These are phyloP conservation scores for Poecile montanus DNA, from an alignment of 2,797 vertebrate species.

Conservation along the genomic window DNA sequence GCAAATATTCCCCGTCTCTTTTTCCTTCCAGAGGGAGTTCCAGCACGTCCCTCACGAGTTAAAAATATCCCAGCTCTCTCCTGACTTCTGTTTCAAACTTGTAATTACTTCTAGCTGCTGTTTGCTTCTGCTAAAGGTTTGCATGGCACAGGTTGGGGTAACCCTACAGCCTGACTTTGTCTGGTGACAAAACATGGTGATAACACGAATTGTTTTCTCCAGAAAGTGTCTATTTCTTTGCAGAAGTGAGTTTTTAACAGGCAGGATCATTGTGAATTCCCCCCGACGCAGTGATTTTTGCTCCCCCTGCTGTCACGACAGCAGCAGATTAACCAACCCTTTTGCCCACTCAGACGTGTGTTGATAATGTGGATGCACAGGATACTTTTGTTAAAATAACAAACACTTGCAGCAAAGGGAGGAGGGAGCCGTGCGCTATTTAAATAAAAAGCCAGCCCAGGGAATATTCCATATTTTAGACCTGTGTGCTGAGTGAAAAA, in stretches of 20 bases:
- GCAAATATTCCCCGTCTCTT: neutral
- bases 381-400: neutral
- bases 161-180: neutral
- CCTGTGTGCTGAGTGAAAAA: neutral
- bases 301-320: conserved; percentile 65
- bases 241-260: neutral
- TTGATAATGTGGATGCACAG: neutral
- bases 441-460: neutral
- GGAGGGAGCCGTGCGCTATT: neutral
- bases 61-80: neutral
- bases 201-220: neutral
- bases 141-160: neutral
- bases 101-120: neutral
- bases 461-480: neutral
- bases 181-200: neutral
- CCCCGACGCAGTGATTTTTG: conserved; percentile 57
- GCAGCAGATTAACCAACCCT: conserved; percentile 34
- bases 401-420: neutral
- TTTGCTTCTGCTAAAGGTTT: neutral
- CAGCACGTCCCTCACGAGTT: neutral
- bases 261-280: neutral
- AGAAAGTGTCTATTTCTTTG: neutral
- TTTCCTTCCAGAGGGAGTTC: neutral
- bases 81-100: neutral
- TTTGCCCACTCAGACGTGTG: neutral